Evolutionary conservation across 2,888 invertebrate genomes (phyloP).

Genomic region (Teinopalpus imperialis): DNA sequence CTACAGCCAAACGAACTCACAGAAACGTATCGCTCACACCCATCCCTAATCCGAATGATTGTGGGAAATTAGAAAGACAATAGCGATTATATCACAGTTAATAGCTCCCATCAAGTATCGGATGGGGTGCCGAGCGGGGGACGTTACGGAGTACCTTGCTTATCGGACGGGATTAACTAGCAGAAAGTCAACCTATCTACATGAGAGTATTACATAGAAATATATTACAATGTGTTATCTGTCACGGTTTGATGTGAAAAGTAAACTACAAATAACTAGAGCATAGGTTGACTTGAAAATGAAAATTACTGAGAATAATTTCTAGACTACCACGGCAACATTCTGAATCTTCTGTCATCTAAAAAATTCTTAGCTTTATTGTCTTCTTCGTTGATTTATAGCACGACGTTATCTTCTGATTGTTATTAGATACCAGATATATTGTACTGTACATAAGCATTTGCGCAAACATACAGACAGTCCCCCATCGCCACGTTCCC

Average conservation of each 20-base stretch:
- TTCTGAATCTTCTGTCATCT: too few relatives aligned
- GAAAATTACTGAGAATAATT: too few relatives aligned
- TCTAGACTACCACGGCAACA: too few relatives aligned
- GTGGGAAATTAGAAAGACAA: conserved; percentile 78
- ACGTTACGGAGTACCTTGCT: conserved; percentile 41
- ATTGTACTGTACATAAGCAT: too few relatives aligned
- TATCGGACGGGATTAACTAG: conserved; percentile 66
- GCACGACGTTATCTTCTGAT: too few relatives aligned
- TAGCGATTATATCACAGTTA: conserved; percentile 73
- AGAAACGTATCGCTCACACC: conserved; percentile 11
- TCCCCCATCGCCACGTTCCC: too few relatives aligned
- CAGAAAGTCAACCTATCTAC: conserved; percentile 28
- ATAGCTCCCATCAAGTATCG: conserved; percentile 63
- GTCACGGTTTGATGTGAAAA: neutral
- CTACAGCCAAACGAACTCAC: conserved; percentile 1
- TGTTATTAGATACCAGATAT: too few relatives aligned
- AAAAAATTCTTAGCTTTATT: too few relatives aligned
- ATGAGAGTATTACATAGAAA: conserved; percentile 24
- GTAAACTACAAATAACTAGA: too few relatives aligned
- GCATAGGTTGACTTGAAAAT: too few relatives aligned
- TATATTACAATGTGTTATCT: conserved; percentile 21
- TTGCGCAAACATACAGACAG: too few relatives aligned
- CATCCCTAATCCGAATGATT: conserved; percentile 54
- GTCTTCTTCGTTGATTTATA: too few relatives aligned
- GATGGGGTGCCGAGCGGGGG: conserved; percentile 42